Conservation (phyloP, 2,888 invertebrate species). For the Patella ulyssiponensis region DNA sequence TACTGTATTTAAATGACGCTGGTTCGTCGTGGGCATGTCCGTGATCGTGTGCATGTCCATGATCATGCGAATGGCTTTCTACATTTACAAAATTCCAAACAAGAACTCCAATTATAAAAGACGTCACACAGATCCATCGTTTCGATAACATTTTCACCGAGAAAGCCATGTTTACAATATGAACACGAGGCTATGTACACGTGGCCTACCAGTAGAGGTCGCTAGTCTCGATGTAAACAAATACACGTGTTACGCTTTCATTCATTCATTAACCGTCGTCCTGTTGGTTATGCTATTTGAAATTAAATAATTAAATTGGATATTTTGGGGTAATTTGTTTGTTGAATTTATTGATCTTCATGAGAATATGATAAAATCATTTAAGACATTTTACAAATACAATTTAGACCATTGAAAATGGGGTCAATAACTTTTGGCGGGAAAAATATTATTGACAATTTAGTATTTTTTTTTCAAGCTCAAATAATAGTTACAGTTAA, state of each 20-base stretch:
- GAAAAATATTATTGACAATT: too few relatives aligned
- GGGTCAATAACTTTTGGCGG: too few relatives aligned
- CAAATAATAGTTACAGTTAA: too few relatives aligned
- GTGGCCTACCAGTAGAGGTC: slow-evolving; percentile 20
- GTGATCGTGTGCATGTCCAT: slow-evolving; percentile 41
- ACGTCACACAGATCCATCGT: slow-evolving; percentile 11
- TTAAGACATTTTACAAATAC: too few relatives aligned
- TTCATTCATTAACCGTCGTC: too few relatives aligned
- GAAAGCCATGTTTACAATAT: slow-evolving; percentile 22
- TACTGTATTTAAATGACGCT: slow-evolving; percentile 88
- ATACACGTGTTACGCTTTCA: slow-evolving; percentile 15
- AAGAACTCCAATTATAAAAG: slow-evolving; percentile 13
- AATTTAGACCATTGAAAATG: too few relatives aligned
- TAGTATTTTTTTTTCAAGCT: too few relatives aligned
- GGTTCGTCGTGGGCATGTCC: slow-evolving; percentile 74
- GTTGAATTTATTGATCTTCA: too few relatives aligned
- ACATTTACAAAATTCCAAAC: slow-evolving; percentile 14
- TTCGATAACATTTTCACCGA: slow-evolving; percentile 10
- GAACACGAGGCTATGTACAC: slow-evolving; percentile 23
- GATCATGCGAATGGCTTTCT: slow-evolving; percentile 18
- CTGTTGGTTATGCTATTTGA: too few relatives aligned
- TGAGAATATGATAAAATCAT: too few relatives aligned
- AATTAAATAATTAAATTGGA: too few relatives aligned
- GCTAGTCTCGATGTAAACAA: slow-evolving; percentile 18
- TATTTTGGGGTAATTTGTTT: too few relatives aligned